These are phyloP conservation scores for Cynoglossus semilaevis DNA, from an alignment of 2,113 vertebrate genomes.

Conservation along the genomic window DNA sequence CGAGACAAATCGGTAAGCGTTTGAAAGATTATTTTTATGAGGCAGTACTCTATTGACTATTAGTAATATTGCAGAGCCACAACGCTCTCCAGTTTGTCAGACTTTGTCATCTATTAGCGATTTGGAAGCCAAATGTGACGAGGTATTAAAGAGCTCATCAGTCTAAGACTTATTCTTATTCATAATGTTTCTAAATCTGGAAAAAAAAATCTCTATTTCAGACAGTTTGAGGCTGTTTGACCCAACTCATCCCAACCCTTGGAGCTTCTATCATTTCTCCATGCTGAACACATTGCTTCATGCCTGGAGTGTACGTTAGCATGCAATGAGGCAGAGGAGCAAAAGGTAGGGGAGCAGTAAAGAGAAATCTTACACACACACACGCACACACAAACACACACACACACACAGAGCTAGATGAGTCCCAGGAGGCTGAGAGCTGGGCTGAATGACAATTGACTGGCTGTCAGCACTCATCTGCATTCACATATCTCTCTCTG, in stretches of 20 bases:
- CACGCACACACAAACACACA: background rate
- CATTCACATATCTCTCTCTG: constrained; percentile 59
- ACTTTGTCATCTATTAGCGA: too few relatives aligned
- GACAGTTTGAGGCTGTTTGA: background rate
- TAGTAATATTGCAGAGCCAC: too few relatives aligned
- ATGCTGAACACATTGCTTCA: constrained; percentile 41
- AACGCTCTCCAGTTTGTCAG: too few relatives aligned
- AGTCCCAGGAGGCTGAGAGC: constrained; percentile 54
- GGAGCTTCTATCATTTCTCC: constrained; percentile 48
- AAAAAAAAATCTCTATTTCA: constrained; percentile 46
- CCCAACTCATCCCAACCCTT: background rate
- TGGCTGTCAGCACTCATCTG: constrained; percentile 71
- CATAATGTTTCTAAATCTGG: constrained; percentile 39
- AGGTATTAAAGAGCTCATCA: too few relatives aligned
- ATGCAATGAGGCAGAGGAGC: constrained; percentile 56
- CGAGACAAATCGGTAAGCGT: too few relatives aligned
- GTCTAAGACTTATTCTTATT: too few relatives aligned
- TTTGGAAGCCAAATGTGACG: too few relatives aligned
- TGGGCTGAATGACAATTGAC: constrained; percentile 68
- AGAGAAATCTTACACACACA: constrained; percentile 29
- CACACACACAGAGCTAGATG: constrained; percentile 42
- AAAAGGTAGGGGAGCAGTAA: constrained; percentile 40
- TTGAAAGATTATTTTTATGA: too few relatives aligned
- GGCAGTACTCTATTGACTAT: too few relatives aligned
- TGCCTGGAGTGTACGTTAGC: constrained; percentile 43